Evolutionary conservation across 2,113 vertebrate species (phyloP).

Genomic region (Anolis carolinensis): DNA sequence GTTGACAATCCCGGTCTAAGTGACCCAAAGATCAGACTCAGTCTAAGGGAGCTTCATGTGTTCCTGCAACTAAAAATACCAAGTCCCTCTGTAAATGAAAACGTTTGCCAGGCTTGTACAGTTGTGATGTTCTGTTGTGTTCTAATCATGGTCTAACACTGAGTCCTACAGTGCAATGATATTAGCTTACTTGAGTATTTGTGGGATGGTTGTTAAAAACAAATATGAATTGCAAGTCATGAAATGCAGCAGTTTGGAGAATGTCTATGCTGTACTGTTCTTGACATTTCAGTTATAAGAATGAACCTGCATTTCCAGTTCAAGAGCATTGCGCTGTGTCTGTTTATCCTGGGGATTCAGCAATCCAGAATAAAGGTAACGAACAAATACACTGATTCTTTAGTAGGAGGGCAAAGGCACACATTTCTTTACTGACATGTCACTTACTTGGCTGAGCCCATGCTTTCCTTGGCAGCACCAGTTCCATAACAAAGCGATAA

Average conservation of each 20-base stretch:
- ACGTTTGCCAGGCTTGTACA: no score
- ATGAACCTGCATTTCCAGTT: background rate
- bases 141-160: no score
- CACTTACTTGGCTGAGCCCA: background rate
- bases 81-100: no score
- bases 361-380: background rate
- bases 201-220: background rate
- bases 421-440: background rate
- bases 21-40: no score
- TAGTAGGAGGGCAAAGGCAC: background rate
- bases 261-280: background rate
- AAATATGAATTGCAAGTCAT: background rate
- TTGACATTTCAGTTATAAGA: background rate
- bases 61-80: no score
- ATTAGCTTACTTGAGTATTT: background rate
- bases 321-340: background rate
- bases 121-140: no score
- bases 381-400: background rate
- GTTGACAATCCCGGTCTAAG: no score
- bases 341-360: fast-evolving
- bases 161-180: background rate
- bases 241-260: background rate
- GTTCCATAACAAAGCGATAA: background rate
- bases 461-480: background rate
- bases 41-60: no score